These are phyloP conservation scores for Menura novaehollandiae DNA, from an alignment of 2,113 vertebrate genomes.

Conservation along the genomic window DNA sequence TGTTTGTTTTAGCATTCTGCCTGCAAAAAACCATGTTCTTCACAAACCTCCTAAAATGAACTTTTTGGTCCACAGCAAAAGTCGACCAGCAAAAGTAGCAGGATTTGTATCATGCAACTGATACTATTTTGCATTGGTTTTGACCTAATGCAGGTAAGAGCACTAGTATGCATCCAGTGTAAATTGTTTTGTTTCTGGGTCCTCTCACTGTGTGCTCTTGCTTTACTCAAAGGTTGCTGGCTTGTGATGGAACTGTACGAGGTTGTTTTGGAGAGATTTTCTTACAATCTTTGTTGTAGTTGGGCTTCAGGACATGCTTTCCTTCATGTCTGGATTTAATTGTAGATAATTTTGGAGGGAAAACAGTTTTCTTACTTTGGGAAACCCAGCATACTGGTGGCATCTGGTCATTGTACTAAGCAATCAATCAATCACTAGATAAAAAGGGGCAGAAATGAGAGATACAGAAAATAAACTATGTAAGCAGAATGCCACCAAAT, in stretches of 20 bases:
- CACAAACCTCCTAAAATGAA: neutral
- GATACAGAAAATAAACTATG: neutral
- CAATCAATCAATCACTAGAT: constrained; percentile 29
- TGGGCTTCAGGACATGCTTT: neutral
- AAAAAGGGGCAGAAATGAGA: constrained; percentile 1
- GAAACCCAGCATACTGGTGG: neutral
- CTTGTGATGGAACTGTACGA: neutral
- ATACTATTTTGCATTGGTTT: neutral
- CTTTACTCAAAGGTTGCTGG: neutral
- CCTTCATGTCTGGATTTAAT: constrained; percentile 30
- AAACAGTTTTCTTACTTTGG: neutral
- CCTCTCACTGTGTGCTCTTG: neutral
- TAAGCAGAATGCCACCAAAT: neutral
- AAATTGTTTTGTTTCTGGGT: neutral
- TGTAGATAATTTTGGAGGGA: neutral
- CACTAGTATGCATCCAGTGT: neutral
- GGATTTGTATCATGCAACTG: neutral
- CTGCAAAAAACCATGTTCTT: neutral
- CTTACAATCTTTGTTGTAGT: neutral
- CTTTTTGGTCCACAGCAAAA: neutral
- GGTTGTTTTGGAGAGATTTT: neutral
- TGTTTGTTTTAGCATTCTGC: neutral
- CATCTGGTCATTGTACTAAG: constrained; percentile 12
- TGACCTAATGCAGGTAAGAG: neutral
- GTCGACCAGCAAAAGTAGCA: neutral